Evolutionary conservation across 2,113 vertebrate species (phyloP).

Genomic region (Recurvirostra avosetta): DNA sequence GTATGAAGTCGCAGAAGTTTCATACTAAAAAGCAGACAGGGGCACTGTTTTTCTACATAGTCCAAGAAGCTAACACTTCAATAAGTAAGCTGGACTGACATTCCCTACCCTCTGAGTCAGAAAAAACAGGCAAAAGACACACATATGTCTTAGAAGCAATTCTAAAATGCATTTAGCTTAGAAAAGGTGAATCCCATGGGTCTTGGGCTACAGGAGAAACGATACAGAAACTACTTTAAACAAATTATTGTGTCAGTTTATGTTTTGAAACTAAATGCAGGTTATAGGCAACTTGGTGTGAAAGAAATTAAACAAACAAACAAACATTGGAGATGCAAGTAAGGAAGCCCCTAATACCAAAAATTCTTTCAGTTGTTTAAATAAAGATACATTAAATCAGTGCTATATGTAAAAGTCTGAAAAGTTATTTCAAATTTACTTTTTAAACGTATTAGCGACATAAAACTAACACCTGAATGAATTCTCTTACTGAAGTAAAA

Average conservation of each 20-base stretch:
- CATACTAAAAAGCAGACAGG: no score
- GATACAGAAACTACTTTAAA: background rate
- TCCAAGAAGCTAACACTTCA: no score
- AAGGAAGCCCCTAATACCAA: background rate
- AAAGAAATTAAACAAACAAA: background rate
- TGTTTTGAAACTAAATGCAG: background rate
- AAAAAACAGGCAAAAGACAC: no score
- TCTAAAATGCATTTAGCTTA: background rate
- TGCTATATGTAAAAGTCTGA: background rate
- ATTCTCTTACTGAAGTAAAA: background rate
- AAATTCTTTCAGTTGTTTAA: background rate
- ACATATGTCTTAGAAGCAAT: background rate
- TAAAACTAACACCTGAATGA: background rate
- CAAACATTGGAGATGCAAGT: background rate
- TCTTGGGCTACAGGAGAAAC: background rate
- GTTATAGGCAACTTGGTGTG: background rate
- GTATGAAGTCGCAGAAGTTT: no score
- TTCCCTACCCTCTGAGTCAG: no score
- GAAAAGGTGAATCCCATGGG: background rate
- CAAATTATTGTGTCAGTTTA: background rate
- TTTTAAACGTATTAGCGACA: background rate
- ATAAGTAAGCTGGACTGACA: no score
- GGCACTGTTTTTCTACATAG: no score
- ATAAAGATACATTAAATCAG: background rate
- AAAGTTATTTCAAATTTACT: background rate